These are phyloP conservation scores for Temnothorax unifasciatus DNA, from an alignment of 2,888 invertebrate species.

Conservation along the genomic window DNA sequence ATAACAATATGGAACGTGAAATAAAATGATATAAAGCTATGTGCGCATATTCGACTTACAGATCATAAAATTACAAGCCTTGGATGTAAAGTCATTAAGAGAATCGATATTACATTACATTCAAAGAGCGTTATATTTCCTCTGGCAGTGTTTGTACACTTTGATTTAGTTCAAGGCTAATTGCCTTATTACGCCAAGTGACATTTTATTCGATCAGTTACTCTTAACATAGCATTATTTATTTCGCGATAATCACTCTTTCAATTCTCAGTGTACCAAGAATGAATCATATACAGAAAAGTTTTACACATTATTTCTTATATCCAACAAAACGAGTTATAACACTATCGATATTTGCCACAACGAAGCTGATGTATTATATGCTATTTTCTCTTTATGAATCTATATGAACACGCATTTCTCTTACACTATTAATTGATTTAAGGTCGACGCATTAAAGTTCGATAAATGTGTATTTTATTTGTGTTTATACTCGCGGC, in stretches of 20 bases:
- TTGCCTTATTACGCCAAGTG: constrained; percentile 61
- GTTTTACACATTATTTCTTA: constrained; percentile 66
- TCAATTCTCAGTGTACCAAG: constrained; percentile 55
- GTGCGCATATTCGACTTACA: constrained; percentile 49
- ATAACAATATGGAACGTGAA: neutral
- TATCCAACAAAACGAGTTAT: constrained; percentile 60
- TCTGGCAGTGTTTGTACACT: constrained; percentile 74
- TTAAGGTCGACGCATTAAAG: constrained; percentile 67
- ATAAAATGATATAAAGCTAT: constrained; percentile 10
- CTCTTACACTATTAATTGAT: constrained; percentile 75
- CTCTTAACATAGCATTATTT: constrained; percentile 44
- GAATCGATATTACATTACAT: constrained; percentile 67
- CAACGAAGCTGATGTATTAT: constrained; percentile 72
- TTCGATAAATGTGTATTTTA: constrained; percentile 62
- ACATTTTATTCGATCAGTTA: constrained; percentile 49
- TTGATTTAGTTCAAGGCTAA: constrained; percentile 66
- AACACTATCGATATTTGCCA: constrained; percentile 63
- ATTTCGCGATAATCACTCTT: constrained; percentile 61
- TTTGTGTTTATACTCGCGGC: constrained; percentile 52
- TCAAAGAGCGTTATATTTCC: constrained; percentile 69
- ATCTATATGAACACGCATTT: constrained; percentile 82
- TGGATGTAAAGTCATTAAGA: constrained; percentile 64
- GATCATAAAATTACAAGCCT: constrained; percentile 66
- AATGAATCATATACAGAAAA: constrained; percentile 64
- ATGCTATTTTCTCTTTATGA: constrained; percentile 75